Conservation (phyloP, 2,888 invertebrate species). For the Dolichomitus sp. region DNA sequence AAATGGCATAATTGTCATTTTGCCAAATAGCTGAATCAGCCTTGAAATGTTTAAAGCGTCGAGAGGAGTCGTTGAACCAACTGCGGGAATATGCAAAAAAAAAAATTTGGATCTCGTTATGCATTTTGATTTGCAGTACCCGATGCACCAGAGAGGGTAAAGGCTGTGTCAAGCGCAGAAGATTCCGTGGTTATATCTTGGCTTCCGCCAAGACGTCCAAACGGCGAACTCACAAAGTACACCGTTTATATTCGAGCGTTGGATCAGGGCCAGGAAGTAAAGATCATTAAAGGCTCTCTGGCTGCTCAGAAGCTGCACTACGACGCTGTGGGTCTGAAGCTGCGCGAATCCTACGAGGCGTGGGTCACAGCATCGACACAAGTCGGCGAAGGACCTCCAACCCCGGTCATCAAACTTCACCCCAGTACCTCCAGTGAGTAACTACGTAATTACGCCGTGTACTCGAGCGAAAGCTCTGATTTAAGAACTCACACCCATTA, state of each 20-base stretch:
- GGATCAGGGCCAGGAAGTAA: constrained; percentile 87
- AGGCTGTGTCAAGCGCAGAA: constrained; percentile 88
- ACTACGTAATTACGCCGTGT: constrained; percentile 41
- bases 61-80: background rate
- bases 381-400: constrained; percentile 89
- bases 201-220: constrained; percentile 89
- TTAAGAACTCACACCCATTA: constrained; percentile 17
- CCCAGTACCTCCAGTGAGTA: constrained; percentile 85
- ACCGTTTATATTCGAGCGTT: constrained; percentile 88
- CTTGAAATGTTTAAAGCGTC: background rate
- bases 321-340: constrained; percentile 87
- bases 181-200: constrained; percentile 89
- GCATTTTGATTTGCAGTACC: constrained; percentile 85
- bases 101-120: constrained; percentile 7
- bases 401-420: constrained; percentile 87
- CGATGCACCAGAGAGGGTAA: constrained; percentile 89
- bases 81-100: background rate
- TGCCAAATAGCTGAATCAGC: background rate
- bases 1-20: background rate
- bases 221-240: constrained; percentile 89
- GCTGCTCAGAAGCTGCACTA: constrained; percentile 87
- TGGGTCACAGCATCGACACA: constrained; percentile 89
- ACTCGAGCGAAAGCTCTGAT: constrained; percentile 26
- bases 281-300: constrained; percentile 86
- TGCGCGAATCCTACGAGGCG: constrained; percentile 88